These are phyloP conservation scores for Cololabis saira DNA, from an alignment of 2,113 vertebrate genomes.

Conservation along the genomic window DNA sequence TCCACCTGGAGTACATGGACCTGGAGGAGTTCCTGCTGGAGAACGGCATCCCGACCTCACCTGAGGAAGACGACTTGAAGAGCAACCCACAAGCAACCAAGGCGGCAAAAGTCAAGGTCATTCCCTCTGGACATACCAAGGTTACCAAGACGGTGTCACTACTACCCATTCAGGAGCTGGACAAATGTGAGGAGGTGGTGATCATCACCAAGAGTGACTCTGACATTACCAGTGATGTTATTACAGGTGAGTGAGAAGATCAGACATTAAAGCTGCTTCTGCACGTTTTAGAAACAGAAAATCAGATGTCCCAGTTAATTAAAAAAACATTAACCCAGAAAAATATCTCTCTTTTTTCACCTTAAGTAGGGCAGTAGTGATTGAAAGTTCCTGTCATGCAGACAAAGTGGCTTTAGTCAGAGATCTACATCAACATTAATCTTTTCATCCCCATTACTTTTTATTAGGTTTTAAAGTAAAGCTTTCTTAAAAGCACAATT, in stretches of 20 bases:
- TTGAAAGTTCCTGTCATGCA: too few relatives aligned
- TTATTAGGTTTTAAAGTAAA: not conserved
- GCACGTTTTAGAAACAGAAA: not conserved
- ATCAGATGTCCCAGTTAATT: not conserved
- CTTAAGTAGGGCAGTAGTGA: not conserved
- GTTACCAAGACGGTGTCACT: slow-evolving; percentile 39
- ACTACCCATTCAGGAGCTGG: slow-evolving; percentile 71
- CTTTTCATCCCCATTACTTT: not conserved
- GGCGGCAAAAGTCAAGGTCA: slow-evolving; percentile 3
- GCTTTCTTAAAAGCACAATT: too few relatives aligned
- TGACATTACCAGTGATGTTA: slow-evolving; percentile 57
- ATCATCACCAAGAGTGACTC: slow-evolving; percentile 52
- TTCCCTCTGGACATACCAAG: not conserved
- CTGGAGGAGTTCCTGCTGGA: slow-evolving; percentile 96
- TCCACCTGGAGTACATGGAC: slow-evolving; percentile 99
- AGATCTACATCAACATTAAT: too few relatives aligned
- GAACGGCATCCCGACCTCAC: slow-evolving; percentile 88
- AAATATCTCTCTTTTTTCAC: not conserved
- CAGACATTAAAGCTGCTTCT: not conserved
- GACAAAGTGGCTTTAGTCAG: too few relatives aligned
- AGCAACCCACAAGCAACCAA: slow-evolving; percentile 36
- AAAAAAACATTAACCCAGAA: too few relatives aligned
- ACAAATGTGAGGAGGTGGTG: slow-evolving; percentile 67
- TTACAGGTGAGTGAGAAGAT: slow-evolving; percentile 48
- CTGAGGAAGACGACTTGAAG: slow-evolving; percentile 65